Evolutionary conservation across 2,113 vertebrate genomes (phyloP).

Genomic region (Sorex fumeus): DNA sequence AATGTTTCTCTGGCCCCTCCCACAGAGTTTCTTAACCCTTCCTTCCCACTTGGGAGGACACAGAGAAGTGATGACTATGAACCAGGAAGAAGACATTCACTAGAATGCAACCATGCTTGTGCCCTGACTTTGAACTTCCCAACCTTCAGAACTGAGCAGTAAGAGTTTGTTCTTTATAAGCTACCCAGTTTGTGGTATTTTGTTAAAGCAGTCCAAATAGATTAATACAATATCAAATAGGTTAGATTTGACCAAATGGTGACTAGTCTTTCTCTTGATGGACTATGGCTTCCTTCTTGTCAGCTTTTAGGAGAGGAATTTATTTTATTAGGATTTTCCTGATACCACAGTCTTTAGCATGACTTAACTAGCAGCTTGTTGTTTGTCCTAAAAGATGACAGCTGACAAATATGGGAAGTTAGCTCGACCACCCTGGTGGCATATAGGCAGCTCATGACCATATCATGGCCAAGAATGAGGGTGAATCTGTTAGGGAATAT

Average conservation of each 20-base stretch:
- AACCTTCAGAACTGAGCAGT: not conserved
- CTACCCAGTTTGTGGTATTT: not conserved
- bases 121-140: not conserved
- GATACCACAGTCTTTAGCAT: not conserved
- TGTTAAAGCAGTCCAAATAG: not conserved
- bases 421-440: too few species aligned
- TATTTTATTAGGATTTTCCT: slow-evolving; percentile 28
- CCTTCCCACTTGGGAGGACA: not conserved
- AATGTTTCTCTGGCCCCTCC: too few species aligned
- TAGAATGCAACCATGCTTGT: not conserved
- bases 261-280: slow-evolving; percentile 11
- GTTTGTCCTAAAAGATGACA: not conserved
- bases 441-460: not conserved
- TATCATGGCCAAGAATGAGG: not conserved
- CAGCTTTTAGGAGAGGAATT: slow-evolving; percentile 11
- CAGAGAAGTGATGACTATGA: not conserved
- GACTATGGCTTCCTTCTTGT: not conserved
- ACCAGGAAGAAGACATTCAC: not conserved
- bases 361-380: not conserved
- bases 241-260: not conserved
- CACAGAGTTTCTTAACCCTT: not conserved
- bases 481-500: not conserved
- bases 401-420: not conserved
- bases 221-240: not conserved
- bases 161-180: not conserved